These are phyloP conservation scores for Epinotia brunnichana DNA, from an alignment of 2,888 invertebrate species.

Conservation along the genomic window DNA sequence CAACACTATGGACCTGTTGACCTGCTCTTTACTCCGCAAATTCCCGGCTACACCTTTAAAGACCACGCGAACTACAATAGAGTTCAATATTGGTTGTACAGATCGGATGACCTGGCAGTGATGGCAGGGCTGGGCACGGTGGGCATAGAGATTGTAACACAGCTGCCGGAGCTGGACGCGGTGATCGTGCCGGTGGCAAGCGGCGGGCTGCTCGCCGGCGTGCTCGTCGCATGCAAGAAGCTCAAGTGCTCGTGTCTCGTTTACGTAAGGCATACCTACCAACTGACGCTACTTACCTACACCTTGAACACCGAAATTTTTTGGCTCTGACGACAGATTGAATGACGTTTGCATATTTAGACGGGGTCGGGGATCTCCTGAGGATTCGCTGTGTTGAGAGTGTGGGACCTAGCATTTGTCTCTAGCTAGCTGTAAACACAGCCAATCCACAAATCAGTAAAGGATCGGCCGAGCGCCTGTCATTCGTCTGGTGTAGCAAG, in stretches of 20 bases:
- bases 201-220: slow-evolving; percentile 69
- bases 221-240: slow-evolving; percentile 75
- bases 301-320: too few relatives aligned
- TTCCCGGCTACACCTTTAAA: neutral
- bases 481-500: too few relatives aligned
- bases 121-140: slow-evolving; percentile 77
- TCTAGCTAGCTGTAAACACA: too few relatives aligned
- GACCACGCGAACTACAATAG: neutral
- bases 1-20: too few relatives aligned
- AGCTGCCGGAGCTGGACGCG: slow-evolving; percentile 75
- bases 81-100: slow-evolving; percentile 45
- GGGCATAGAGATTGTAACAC: slow-evolving; percentile 74
- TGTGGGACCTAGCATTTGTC: too few relatives aligned
- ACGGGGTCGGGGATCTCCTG: too few relatives aligned
- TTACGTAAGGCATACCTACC: slow-evolving; percentile 65
- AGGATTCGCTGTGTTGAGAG: too few relatives aligned
- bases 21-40: neutral
- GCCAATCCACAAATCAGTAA: too few relatives aligned
- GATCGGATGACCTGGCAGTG: slow-evolving; percentile 69
- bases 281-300: too few relatives aligned
- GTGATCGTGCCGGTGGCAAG: slow-evolving; percentile 72
- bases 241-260: slow-evolving; percentile 77
- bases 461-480: too few relatives aligned
- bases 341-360: too few relatives aligned
- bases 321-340: too few relatives aligned